These are phyloP conservation scores for Halocynthia aurantium DNA, from an alignment of 23 tunicate species.

Conservation along the genomic window DNA sequence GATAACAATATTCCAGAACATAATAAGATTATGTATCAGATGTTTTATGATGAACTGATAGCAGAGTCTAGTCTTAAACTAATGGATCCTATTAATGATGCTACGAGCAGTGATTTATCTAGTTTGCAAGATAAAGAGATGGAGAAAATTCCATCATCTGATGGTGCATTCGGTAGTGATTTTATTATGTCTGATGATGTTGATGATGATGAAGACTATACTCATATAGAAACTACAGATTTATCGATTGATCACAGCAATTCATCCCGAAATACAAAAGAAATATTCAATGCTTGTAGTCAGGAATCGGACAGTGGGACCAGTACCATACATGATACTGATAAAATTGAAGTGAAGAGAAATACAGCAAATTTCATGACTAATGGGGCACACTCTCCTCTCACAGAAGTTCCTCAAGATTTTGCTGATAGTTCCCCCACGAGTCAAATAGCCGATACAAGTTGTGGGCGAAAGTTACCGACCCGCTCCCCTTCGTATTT, in stretches of 20 bases:
- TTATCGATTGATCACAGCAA: not conserved
- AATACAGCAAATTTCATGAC: no score
- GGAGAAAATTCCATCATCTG: not conserved
- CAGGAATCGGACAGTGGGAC: no score
- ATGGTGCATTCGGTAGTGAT: not conserved
- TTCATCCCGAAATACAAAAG: not conserved
- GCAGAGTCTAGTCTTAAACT: not conserved
- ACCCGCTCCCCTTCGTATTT: not conserved
- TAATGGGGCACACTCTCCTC: no score
- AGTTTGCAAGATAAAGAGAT: not conserved
- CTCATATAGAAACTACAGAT: not conserved
- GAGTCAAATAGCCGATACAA: no score
- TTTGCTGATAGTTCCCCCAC: no score
- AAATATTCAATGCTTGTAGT: no score
- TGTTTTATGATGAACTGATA: constrained; percentile 7
- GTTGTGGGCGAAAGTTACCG: not conserved
- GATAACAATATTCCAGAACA: not conserved
- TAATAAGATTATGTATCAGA: constrained; percentile 5
- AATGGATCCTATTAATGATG: not conserved
- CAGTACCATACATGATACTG: no score
- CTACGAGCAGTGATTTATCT: no score
- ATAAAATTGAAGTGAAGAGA: no score
- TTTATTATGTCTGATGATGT: constrained; percentile 7
- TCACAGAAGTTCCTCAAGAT: no score
- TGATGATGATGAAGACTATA: not conserved